A percentile compares a stretch with the other conserved stretches of the same genome.
Evolutionary conservation across 2,113 vertebrate species (phyloP).

Genomic region (Cyphomyrus plagiostoma): DNA sequence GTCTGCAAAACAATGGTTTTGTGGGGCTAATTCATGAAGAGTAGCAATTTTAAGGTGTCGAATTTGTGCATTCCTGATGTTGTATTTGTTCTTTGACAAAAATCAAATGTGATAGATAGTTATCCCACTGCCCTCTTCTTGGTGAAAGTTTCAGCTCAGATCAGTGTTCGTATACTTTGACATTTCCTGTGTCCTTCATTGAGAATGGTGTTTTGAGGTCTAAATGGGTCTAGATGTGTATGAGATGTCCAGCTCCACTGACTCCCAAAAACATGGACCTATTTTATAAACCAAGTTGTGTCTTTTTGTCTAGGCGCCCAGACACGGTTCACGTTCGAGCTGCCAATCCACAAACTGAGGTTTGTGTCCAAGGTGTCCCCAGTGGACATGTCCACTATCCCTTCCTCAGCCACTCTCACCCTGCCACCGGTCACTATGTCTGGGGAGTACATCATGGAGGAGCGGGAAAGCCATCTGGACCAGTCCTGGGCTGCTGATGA

Average conservation of each 20-base stretch:
- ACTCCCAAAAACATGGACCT: not conserved
- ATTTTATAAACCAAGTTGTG: not conserved
- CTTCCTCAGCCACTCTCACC: conserved; percentile 90
- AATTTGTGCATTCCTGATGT: not conserved
- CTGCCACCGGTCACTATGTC: conserved; percentile 96
- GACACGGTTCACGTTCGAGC: conserved; percentile 93
- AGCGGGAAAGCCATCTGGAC: conserved; percentile 87
- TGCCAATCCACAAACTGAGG: conserved; percentile 88
- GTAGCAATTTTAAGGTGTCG: not conserved
- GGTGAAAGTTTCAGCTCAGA: not conserved
- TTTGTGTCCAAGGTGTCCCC: conserved; percentile 96
- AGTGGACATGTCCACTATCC: conserved; percentile 87
- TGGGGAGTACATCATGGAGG: conserved; percentile 96
- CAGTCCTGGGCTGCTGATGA: conserved; percentile 86
- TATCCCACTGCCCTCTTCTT: not conserved
- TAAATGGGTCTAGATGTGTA: not conserved
- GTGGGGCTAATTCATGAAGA: not conserved
- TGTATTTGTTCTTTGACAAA: not conserved
- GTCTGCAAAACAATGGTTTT: not conserved
- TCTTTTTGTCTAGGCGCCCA: conserved; percentile 73
- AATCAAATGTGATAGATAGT: not conserved
- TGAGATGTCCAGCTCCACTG: not conserved
- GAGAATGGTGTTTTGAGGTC: not conserved
- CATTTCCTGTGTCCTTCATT: not conserved
- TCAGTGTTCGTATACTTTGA: not conserved